A percentile compares a stretch with the other conserved stretches of the same genome.
phyloP scores from a whole-genome alignment of 2,113 vertebrate species.

The Seriola quinqueradiata region DNA sequence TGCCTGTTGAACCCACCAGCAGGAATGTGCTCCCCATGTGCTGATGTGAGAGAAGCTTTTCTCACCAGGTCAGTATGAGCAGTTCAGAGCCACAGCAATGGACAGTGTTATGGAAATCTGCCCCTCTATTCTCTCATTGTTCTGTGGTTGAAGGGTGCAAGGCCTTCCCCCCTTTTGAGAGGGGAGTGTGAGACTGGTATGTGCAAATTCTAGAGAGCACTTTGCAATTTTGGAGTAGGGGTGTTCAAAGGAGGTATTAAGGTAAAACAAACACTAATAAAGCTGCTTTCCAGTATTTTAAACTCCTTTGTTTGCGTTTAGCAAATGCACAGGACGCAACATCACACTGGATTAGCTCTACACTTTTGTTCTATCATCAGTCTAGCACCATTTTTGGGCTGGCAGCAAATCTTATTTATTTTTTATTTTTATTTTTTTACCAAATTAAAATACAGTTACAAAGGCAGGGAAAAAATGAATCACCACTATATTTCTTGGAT shows the following conservation, averaged over 20 bases:
- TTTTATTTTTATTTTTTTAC: too few species aligned
- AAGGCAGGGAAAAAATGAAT: not conserved
- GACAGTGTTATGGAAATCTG: slow-evolving; percentile 79
- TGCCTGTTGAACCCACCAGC: slow-evolving; percentile 21
- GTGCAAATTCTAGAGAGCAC: slow-evolving; percentile 58
- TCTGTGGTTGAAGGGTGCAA: slow-evolving; percentile 51
- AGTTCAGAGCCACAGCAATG: slow-evolving; percentile 45
- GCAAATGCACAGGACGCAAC: not conserved
- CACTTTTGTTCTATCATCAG: not conserved
- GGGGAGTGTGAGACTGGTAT: slow-evolving; percentile 54
- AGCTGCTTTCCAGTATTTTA: not conserved
- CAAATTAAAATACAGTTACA: not conserved
- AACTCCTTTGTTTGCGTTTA: not conserved
- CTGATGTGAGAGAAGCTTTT: slow-evolving; percentile 47
- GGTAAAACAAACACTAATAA: slow-evolving; percentile 39
- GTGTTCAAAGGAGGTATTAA: slow-evolving; percentile 23
- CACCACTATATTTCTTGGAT: not conserved
- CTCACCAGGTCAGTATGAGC: slow-evolving; percentile 60
- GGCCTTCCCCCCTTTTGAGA: slow-evolving; percentile 32
- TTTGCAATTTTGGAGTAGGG: slow-evolving; percentile 34
- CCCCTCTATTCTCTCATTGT: slow-evolving; percentile 76
- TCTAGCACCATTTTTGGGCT: not conserved
- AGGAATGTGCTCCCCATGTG: slow-evolving; percentile 9
- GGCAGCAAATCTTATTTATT: not conserved
- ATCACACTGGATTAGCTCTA: not conserved